Evolutionary conservation across 1,140 invertebrate species (phyloP).

Genomic region (Dolichoris vasculosae): DNA sequence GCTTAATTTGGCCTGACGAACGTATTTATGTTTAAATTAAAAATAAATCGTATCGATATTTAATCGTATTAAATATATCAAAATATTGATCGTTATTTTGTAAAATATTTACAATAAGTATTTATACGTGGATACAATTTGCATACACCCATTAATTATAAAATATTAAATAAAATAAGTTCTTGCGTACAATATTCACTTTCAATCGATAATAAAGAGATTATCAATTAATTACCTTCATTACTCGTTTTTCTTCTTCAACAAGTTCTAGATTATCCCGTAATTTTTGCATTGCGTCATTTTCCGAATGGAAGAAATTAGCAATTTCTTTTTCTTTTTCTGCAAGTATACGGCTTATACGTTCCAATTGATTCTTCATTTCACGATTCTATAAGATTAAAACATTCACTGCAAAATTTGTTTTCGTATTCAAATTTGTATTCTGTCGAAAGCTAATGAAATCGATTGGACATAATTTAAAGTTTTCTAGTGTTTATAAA

Average conservation of each 20-base stretch:
- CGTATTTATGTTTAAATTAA: slow-evolving; percentile 8
- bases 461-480: too few relatives aligned
- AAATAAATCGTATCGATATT: too few relatives aligned
- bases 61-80: too few relatives aligned
- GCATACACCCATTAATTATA: background rate
- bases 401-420: too few relatives aligned
- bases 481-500: too few relatives aligned
- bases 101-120: too few relatives aligned
- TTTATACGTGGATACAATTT: too few relatives aligned
- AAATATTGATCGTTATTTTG: too few relatives aligned
- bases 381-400: slow-evolving; percentile 64
- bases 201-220: background rate
- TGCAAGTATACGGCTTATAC: slow-evolving; percentile 69
- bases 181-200: background rate
- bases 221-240: slow-evolving; percentile 12
- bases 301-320: slow-evolving; percentile 71
- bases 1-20: slow-evolving; percentile 46
- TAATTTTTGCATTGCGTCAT: slow-evolving; percentile 75
- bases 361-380: slow-evolving; percentile 70
- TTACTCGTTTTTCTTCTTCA: slow-evolving; percentile 74
- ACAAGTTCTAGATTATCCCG: slow-evolving; percentile 75
- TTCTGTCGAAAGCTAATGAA: too few relatives aligned
- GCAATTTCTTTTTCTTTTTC: slow-evolving; percentile 77
- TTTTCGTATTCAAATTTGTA: too few relatives aligned
- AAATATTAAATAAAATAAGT: background rate